phyloP scores from a whole-genome alignment of 2,113 vertebrate genomes.

The Lophotis ruficrista region DNA sequence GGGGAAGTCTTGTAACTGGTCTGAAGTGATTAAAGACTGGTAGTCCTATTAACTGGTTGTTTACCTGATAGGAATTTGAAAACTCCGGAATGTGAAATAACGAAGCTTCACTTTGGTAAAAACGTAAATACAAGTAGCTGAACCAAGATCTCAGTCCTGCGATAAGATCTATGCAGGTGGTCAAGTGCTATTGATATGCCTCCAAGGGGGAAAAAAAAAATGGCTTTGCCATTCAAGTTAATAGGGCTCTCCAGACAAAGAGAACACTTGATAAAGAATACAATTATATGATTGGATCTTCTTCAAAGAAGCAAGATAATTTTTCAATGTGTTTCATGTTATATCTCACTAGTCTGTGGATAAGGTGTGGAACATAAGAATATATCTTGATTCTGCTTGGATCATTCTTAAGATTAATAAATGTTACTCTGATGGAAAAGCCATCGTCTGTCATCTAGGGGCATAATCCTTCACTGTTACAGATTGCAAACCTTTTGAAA shows the following conservation, averaged over 20 bases:
- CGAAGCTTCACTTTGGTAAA: background rate
- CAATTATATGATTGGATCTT: background rate
- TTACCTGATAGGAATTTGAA: background rate
- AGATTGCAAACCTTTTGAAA: background rate
- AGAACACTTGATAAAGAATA: background rate
- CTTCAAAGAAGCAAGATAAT: background rate
- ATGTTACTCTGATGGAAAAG: background rate
- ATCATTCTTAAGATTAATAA: background rate
- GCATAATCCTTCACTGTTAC: background rate
- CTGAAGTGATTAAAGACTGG: background rate
- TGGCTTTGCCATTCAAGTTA: background rate
- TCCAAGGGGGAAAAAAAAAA: no score
- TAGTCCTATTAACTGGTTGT: background rate
- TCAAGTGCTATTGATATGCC: background rate
- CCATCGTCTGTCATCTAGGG: background rate
- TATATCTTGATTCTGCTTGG: background rate
- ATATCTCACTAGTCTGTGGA: background rate
- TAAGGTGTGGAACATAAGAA: background rate
- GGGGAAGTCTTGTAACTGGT: background rate
- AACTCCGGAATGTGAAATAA: background rate
- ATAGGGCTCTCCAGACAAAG: background rate
- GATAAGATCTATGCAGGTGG: background rate
- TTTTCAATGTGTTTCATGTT: background rate
- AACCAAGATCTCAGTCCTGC: background rate
- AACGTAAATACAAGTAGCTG: background rate